Percentiles rank a stretch among this genome's conserved stretches.
Conservation (phyloP, 30 jellyfish, hydroid and myxozoan species). For the Nemopilema nomurai region DNA sequence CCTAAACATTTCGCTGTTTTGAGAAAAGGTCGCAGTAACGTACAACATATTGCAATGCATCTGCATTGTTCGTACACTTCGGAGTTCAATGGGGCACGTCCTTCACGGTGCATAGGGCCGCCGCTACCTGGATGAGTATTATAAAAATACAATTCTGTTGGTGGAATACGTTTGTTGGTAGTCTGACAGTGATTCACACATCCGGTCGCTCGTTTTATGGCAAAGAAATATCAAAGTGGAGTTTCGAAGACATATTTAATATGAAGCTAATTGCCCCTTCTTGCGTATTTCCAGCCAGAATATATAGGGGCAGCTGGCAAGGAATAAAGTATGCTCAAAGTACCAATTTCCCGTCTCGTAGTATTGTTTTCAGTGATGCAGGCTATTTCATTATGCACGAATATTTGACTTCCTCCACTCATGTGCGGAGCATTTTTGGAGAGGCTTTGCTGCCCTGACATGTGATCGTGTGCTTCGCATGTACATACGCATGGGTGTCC, state of each 20-base stretch:
- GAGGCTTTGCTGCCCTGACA: no score
- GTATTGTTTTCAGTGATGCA: background rate
- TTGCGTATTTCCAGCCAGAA: background rate
- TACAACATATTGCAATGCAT: no score
- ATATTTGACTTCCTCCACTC: background rate
- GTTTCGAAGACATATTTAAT: background rate
- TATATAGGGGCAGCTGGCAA: background rate
- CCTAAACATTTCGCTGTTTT: no score
- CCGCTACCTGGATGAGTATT: background rate
- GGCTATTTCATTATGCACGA: background rate
- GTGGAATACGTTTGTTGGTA: background rate
- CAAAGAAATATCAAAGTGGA: background rate
- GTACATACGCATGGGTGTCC: background rate
- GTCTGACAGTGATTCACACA: background rate
- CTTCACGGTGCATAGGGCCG: no score
- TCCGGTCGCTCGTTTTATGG: constrained; percentile 1
- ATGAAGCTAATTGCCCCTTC: background rate
- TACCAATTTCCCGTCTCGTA: background rate
- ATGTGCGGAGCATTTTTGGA: no score
- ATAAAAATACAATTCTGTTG: background rate
- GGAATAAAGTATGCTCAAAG: background rate
- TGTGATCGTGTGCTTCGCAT: background rate
- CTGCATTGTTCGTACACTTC: no score
- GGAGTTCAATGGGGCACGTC: no score
- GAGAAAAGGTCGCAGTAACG: no score